Percentiles rank a stretch among this genome's conserved stretches.
phyloP scores from a whole-genome alignment of 2,888 invertebrate species.

The Mesorhabditis belari region DNA sequence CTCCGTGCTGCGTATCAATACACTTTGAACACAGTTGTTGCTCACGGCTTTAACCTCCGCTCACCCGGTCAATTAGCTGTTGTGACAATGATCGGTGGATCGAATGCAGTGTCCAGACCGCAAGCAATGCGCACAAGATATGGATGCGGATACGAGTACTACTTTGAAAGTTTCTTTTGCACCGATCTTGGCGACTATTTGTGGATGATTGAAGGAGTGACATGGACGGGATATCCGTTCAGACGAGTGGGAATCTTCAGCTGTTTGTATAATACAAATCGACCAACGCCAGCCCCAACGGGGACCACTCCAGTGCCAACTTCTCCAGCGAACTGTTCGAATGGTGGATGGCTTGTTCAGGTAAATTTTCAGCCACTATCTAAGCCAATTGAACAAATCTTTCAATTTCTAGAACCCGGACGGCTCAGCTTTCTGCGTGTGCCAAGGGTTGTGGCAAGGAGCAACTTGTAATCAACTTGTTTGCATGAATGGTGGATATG shows the following conservation, averaged over 20 bases:
- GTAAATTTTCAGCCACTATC: neutral
- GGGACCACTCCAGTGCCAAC: slow-evolving; percentile 13
- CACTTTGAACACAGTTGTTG: slow-evolving; percentile 13
- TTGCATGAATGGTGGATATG: slow-evolving; percentile 28
- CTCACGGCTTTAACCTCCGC: slow-evolving; percentile 14
- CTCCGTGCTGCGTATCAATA: slow-evolving; percentile 14
- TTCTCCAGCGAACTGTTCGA: slow-evolving; percentile 19
- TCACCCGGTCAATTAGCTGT: slow-evolving; percentile 18
- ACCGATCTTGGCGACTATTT: slow-evolving; percentile 12
- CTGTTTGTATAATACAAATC: slow-evolving; percentile 19
- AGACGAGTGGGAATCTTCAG: slow-evolving; percentile 23
- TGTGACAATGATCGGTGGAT: slow-evolving; percentile 20
- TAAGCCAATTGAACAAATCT: neutral
- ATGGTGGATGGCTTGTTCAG: slow-evolving; percentile 20
- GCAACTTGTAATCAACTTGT: slow-evolving; percentile 20
- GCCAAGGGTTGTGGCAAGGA: slow-evolving; percentile 24
- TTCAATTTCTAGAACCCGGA: slow-evolving; percentile 11
- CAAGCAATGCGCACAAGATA: slow-evolving; percentile 21
- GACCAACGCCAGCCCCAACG: slow-evolving; percentile 10
- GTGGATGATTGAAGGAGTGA: slow-evolving; percentile 25
- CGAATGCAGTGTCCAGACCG: slow-evolving; percentile 19
- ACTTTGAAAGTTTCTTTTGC: slow-evolving; percentile 26
- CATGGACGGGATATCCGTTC: slow-evolving; percentile 30
- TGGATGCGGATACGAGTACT: slow-evolving; percentile 32
- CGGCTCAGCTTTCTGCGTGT: slow-evolving; percentile 25